These are phyloP conservation scores for Dynastes tityus DNA, from an alignment of 2,888 invertebrate genomes.

Conservation along the genomic window DNA sequence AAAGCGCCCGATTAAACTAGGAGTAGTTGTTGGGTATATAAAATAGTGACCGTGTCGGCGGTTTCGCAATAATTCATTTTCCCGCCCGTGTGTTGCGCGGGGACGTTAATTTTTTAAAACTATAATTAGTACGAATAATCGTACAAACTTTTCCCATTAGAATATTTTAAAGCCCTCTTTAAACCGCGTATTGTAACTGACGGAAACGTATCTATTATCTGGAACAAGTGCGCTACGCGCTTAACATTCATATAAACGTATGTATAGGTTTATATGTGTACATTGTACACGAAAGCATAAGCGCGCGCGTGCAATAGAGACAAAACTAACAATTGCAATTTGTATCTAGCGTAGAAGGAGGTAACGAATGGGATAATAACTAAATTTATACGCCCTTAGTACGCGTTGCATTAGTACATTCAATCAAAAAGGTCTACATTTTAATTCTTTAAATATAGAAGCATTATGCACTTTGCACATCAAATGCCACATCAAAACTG, in stretches of 20 bases:
- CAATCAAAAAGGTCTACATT: too few relatives aligned
- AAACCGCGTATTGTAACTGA: conserved; percentile 13
- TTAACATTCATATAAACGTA: not conserved
- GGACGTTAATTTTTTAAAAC: conserved; percentile 26
- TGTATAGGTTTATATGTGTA: not conserved
- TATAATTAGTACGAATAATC: conserved; percentile 37
- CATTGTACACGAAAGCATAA: not conserved
- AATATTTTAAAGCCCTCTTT: conserved; percentile 33
- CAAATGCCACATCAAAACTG: too few relatives aligned
- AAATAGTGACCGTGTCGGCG: not conserved
- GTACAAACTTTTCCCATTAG: conserved; percentile 41
- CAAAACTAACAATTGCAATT: too few relatives aligned
- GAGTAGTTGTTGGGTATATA: not conserved
- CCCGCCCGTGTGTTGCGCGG: not conserved
- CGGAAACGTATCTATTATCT: conserved; percentile 22
- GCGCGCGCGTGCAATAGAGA: too few relatives aligned
- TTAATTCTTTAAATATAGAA: too few relatives aligned
- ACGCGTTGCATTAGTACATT: too few relatives aligned
- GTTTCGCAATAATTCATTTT: conserved; percentile 28
- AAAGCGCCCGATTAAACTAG: conserved; percentile 1
- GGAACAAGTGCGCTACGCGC: not conserved
- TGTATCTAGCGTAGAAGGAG: too few relatives aligned
- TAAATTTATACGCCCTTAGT: too few relatives aligned
- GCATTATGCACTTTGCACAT: too few relatives aligned
- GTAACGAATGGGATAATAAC: too few relatives aligned